These are phyloP conservation scores for Olivierus martensii DNA, from an alignment of 1,140 invertebrate species.

Conservation along the genomic window DNA sequence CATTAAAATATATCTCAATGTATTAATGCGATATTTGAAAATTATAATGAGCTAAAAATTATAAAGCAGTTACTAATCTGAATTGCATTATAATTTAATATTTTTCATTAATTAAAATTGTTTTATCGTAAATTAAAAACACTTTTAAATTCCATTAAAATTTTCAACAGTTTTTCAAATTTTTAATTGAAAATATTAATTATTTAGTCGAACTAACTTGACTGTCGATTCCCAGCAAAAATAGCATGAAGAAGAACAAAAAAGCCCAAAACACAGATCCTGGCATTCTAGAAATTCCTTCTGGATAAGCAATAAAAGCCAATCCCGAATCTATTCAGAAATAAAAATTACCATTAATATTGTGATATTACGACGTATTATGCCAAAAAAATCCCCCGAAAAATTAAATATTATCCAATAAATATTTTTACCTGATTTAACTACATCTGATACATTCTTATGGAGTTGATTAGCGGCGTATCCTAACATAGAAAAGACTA, in stretches of 20 bases:
- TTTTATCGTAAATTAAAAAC: too few relatives aligned
- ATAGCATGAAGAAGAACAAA: slow-evolving; percentile 37
- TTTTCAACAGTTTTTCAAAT: too few relatives aligned
- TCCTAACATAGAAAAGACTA: slow-evolving; percentile 47
- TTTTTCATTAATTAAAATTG: too few relatives aligned
- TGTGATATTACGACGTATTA: neutral
- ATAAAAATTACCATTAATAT: neutral
- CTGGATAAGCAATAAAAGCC: slow-evolving; percentile 39
- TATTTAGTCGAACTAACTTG: neutral
- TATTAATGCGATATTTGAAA: too few relatives aligned
- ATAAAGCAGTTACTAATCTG: too few relatives aligned
- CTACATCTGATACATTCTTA: slow-evolving; percentile 76
- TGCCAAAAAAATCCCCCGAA: neutral
- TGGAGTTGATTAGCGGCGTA: slow-evolving; percentile 57
- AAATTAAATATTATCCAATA: neutral
- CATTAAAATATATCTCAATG: too few relatives aligned
- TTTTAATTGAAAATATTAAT: too few relatives aligned
- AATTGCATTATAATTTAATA: too few relatives aligned
- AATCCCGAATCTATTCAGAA: slow-evolving; percentile 21
- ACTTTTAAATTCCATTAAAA: too few relatives aligned
- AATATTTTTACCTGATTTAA: slow-evolving; percentile 29
- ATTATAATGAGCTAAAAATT: too few relatives aligned
- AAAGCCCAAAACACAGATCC: slow-evolving; percentile 36
- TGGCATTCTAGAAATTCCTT: slow-evolving; percentile 36
- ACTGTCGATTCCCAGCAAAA: slow-evolving; percentile 18